Base-by-base conservation (phyloP, 2,888 invertebrate genomes). In the Drosophila suboccidentalis region DNA sequence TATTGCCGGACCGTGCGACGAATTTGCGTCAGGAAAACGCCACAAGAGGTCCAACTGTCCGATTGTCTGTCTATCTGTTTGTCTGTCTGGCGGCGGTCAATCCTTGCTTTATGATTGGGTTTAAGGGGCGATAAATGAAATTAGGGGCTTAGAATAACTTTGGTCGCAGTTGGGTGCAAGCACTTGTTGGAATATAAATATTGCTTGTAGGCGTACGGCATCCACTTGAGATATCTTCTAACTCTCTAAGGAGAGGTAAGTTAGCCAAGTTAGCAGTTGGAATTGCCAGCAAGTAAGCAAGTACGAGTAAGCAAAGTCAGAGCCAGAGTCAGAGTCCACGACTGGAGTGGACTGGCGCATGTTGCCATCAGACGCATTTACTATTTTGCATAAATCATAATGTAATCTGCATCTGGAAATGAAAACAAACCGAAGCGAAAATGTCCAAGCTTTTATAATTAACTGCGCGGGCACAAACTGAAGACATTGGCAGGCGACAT, bases 381-480 rank as follows among this genome's bases (percentile, higher is more conserved):
- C 91, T 90, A 91, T 91, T 91, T 89, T 89, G 91, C 92, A 92
- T 92, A 92, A 92, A 92, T 92, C 92, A 92, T 91, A 91, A 90
- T 92, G 91, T 91, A 92, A 92, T 92, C 92, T 92, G 90, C 92
- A 92, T 92, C 92, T 87, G 84, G 90, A 85, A 85, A 87, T 86
- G 84, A 88, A 85, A 85, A 84, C 88, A 87, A 85, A 85, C 88
- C 82, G 76, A 86, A 85, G 80, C 82, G 87, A 91, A 92, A 91
- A 91, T 92, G 92, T 92, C 91, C 92, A 92, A 92, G 92, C 90
- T 90, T 91, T 92, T 92, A 92, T 92, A 92, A 92, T 92, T 92
- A 92, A 92, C 92, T 92, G 91, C 90, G 87, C 91, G 82, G 82
- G 72, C 86, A 78, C 81, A 88, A 86, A 82, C 88, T 72, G 82